Evolutionary conservation across 1,140 invertebrate species (phyloP).

Genomic region (Daktulosphaira vitifoliae): DNA sequence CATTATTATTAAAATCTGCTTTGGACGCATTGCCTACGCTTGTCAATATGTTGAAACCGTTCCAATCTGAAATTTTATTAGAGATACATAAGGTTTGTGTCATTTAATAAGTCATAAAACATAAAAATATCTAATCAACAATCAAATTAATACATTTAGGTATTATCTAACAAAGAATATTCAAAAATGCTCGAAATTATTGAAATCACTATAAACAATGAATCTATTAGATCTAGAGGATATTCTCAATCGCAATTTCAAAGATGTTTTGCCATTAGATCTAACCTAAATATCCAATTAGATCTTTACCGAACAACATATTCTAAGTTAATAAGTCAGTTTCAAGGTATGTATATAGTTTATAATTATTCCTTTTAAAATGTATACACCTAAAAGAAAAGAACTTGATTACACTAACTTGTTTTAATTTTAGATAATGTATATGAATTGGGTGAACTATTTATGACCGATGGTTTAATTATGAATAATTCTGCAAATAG

Average conservation of each 20-base stretch:
- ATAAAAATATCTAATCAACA: too few relatives aligned
- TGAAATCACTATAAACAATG: slow-evolving; percentile 59
- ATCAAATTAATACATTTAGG: slow-evolving; percentile 39
- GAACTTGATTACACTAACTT: neutral
- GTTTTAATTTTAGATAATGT: slow-evolving; percentile 45
- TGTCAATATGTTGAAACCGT: slow-evolving; percentile 39
- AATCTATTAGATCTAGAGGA: slow-evolving; percentile 60
- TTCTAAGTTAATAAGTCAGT: slow-evolving; percentile 66
- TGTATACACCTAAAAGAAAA: too few relatives aligned
- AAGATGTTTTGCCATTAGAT: slow-evolving; percentile 75
- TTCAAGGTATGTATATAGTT: slow-evolving; percentile 52
- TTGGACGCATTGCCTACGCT: slow-evolving; percentile 62
- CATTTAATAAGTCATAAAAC: slow-evolving; percentile 1
- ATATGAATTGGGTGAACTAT: slow-evolving; percentile 53
- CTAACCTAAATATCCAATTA: slow-evolving; percentile 60
- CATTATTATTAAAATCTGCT: slow-evolving; percentile 67
- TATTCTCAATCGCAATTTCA: slow-evolving; percentile 58
- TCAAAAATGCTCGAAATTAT: slow-evolving; percentile 56
- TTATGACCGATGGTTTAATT: slow-evolving; percentile 53
- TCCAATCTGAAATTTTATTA: slow-evolving; percentile 5
- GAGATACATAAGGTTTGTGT: slow-evolving; percentile 12
- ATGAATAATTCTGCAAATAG: slow-evolving; percentile 56
- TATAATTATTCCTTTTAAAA: too few relatives aligned
- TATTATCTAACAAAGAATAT: slow-evolving; percentile 46
- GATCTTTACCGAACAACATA: slow-evolving; percentile 71